Conservation (phyloP, 2,888 invertebrate genomes). For the Glaucopsyche alexis region DNA sequence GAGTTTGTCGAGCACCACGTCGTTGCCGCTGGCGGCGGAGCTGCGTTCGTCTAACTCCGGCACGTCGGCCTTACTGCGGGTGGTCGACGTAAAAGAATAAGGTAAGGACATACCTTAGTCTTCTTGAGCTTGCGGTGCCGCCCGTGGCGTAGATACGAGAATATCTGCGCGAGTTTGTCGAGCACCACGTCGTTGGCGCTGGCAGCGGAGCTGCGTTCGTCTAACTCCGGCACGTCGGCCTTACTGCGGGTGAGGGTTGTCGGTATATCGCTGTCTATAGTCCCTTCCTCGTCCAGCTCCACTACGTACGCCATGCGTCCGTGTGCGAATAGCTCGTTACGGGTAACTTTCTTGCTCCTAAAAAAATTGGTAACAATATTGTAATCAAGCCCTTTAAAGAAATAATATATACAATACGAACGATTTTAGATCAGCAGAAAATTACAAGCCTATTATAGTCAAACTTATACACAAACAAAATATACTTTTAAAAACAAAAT, state of each 20-base stretch:
- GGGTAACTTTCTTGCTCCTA: conserved; percentile 86
- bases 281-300: conserved; percentile 91
- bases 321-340: conserved; percentile 95
- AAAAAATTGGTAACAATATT: not conserved
- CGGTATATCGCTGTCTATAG: conserved; percentile 90
- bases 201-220: conserved; percentile 70
- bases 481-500: no score
- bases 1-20: conserved; percentile 96
- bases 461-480: no score
- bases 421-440: no score
- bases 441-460: no score
- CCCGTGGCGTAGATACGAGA: conserved; percentile 94
- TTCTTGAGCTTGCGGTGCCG: conserved; percentile 89
- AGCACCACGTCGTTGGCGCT: conserved; percentile 92
- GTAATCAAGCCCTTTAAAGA: no score
- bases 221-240: conserved; percentile 90
- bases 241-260: conserved; percentile 96
- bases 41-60: not conserved
- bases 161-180: conserved; percentile 97
- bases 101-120: conserved; percentile 71
- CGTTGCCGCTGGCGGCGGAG: conserved; percentile 56
- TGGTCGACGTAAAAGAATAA: not conserved
- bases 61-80: not conserved
- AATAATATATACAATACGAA: no score
- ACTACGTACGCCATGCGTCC: conserved; percentile 99